Conservation (phyloP, 2,888 invertebrate species). For the Watsonalla binaria region DNA sequence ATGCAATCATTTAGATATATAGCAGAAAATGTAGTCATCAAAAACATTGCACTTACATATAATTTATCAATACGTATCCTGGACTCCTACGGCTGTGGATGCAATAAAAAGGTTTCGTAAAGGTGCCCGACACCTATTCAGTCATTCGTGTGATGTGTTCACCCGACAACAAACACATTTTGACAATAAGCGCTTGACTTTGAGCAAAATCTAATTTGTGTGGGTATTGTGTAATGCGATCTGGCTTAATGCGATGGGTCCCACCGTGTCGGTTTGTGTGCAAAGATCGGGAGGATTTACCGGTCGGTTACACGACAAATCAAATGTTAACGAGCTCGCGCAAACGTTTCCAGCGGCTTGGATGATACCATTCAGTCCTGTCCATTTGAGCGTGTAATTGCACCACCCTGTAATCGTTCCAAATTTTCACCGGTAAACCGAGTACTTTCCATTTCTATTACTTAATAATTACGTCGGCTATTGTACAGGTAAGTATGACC, state of each 20-base stretch:
- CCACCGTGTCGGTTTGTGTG: slow-evolving; percentile 48
- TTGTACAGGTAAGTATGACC: slow-evolving; percentile 15
- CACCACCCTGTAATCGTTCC: slow-evolving; percentile 46
- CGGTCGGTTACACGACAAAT: slow-evolving; percentile 77
- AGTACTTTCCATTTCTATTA: slow-evolving; percentile 17
- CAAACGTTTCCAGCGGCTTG: slow-evolving; percentile 53
- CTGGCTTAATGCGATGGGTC: slow-evolving; percentile 31
- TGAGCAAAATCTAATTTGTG: slow-evolving; percentile 77
- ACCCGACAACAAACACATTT: slow-evolving; percentile 65
- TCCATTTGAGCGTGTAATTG: slow-evolving; percentile 67
- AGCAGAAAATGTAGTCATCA: no score
- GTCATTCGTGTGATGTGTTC: slow-evolving; percentile 65
- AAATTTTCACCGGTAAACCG: slow-evolving; percentile 22
- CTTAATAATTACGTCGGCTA: slow-evolving; percentile 22
- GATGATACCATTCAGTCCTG: slow-evolving; percentile 47
- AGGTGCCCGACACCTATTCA: slow-evolving; percentile 67
- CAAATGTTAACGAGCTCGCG: slow-evolving; percentile 73
- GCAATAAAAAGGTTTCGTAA: slow-evolving; percentile 45
- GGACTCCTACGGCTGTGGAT: slow-evolving; percentile 11
- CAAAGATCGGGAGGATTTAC: slow-evolving; percentile 59
- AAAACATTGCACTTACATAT: no score
- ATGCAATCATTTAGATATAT: no score
- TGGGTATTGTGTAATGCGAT: slow-evolving; percentile 75
- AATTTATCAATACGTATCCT: background rate
- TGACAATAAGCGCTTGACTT: slow-evolving; percentile 75